Conservation (phyloP, 1,140 invertebrate genomes). For the Cataglyphis hispanica region DNA sequence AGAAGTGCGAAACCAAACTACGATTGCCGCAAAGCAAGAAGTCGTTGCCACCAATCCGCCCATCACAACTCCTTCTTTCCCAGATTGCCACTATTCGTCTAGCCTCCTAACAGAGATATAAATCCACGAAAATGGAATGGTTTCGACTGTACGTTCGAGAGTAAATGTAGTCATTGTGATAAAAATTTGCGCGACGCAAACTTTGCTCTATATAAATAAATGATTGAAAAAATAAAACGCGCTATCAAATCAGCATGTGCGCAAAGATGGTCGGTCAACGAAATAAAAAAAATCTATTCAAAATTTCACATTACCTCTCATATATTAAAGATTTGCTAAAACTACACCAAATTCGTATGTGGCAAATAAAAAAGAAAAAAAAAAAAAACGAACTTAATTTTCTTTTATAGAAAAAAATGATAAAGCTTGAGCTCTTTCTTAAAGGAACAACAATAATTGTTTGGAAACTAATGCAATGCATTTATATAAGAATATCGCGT, state of each 20-base stretch:
- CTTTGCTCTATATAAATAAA: conserved; percentile 6
- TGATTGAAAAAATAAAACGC: background rate
- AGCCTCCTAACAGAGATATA: conserved; percentile 55
- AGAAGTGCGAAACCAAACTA: conserved; percentile 44
- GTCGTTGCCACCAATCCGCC: conserved; percentile 61
- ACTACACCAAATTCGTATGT: background rate
- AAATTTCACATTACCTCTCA: background rate
- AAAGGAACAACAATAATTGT: background rate
- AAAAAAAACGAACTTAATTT: background rate
- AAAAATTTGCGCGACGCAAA: conserved; percentile 48
- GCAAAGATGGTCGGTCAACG: conserved; percentile 2
- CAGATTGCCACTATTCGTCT: conserved; percentile 71
- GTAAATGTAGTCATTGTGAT: conserved; percentile 57
- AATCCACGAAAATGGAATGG: conserved; percentile 53
- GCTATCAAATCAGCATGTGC: background rate
- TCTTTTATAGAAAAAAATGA: background rate
- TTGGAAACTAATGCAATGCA: conserved; percentile 11
- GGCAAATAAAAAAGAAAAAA: background rate
- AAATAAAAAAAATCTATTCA: conserved; percentile 34
- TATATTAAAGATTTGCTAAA: background rate
- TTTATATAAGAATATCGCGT: background rate
- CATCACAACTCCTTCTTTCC: conserved; percentile 64
- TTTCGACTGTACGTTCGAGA: conserved; percentile 44
- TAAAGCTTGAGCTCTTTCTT: background rate
- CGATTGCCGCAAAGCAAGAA: conserved; percentile 55